These are phyloP conservation scores for Drosophila varians DNA, from an alignment of 1,140 invertebrate genomes.

Conservation along the genomic window DNA sequence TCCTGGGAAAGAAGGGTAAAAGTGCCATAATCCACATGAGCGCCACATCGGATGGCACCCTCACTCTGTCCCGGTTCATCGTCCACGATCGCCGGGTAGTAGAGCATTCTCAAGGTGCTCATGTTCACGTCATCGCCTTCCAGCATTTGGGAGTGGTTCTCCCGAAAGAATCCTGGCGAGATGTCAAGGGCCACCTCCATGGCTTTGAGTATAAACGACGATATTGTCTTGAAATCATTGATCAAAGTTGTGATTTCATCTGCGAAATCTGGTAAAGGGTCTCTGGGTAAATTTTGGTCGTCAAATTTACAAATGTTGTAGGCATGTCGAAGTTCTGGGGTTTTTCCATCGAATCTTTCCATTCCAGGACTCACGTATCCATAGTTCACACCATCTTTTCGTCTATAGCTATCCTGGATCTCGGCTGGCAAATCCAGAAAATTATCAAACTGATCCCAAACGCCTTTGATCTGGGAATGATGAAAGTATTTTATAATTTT, in stretches of 20 bases:
- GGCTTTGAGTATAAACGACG: constrained; percentile 86
- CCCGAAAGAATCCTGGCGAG: constrained; percentile 83
- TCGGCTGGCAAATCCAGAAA: constrained; percentile 88
- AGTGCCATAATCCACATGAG: constrained; percentile 90
- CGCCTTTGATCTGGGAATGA: constrained; percentile 85
- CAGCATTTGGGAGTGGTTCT: constrained; percentile 87
- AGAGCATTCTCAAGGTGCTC: constrained; percentile 87
- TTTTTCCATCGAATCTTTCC: constrained; percentile 86
- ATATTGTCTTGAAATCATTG: constrained; percentile 87
- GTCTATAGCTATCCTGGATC: constrained; percentile 85
- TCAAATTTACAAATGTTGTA: constrained; percentile 87
- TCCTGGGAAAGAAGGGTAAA: constrained; percentile 90
- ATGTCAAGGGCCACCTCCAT: constrained; percentile 85
- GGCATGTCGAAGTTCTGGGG: constrained; percentile 87
- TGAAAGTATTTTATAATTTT: neutral
- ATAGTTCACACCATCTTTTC: constrained; percentile 85
- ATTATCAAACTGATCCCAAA: constrained; percentile 87
- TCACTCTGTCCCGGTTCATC: constrained; percentile 83
- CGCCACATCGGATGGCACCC: constrained; percentile 87
- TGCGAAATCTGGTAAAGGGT: constrained; percentile 87
- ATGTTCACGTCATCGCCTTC: constrained; percentile 85
- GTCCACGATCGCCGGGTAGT: constrained; percentile 87
- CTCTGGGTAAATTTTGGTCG: constrained; percentile 86
- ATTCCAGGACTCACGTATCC: constrained; percentile 86
- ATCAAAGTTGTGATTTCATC: constrained; percentile 86